Evolutionary conservation across 2,797 vertebrate genomes (phyloP).

Genomic region (Echiichthys vipera): DNA sequence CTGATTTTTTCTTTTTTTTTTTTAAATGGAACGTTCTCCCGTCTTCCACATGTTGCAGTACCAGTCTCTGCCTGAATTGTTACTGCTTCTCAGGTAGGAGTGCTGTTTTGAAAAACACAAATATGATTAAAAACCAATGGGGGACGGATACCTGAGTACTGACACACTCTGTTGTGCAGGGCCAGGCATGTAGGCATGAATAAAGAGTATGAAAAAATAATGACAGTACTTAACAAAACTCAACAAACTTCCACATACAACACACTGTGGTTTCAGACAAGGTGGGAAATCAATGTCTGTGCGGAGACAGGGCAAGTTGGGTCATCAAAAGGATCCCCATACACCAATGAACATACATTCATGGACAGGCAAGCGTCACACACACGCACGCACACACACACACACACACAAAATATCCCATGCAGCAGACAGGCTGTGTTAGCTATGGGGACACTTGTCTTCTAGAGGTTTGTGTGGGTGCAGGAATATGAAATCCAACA

Average conservation of each 20-base stretch:
- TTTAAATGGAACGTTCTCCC: no score
- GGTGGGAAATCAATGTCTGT: constrained; percentile 23
- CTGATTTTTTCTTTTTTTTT: no score
- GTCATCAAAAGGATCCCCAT: constrained; percentile 35
- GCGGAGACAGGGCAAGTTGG: not conserved
- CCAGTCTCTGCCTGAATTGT: no score
- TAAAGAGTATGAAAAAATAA: no score
- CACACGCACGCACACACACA: not conserved
- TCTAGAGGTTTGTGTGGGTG: constrained; percentile 17
- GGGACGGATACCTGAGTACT: no score
- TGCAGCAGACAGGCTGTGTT: constrained; percentile 36
- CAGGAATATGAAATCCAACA: constrained; percentile 51
- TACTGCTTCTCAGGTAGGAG: no score
- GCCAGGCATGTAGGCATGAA: no score
- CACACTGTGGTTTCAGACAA: constrained; percentile 25
- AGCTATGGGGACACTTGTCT: constrained; percentile 16
- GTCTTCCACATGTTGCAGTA: no score
- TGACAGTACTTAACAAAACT: no score
- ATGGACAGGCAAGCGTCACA: constrained; percentile 11
- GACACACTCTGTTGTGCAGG: no score
- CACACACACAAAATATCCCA: constrained; percentile 14
- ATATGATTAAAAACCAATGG: no score
- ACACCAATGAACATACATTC: constrained; percentile 13
- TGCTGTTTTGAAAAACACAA: no score
- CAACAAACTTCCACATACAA: not conserved